Evolutionary conservation across 2,113 vertebrate genomes (phyloP), one percentile per base, ranked within the genome.

Genomic region (Heterotilapia buettikoferi): DNA sequence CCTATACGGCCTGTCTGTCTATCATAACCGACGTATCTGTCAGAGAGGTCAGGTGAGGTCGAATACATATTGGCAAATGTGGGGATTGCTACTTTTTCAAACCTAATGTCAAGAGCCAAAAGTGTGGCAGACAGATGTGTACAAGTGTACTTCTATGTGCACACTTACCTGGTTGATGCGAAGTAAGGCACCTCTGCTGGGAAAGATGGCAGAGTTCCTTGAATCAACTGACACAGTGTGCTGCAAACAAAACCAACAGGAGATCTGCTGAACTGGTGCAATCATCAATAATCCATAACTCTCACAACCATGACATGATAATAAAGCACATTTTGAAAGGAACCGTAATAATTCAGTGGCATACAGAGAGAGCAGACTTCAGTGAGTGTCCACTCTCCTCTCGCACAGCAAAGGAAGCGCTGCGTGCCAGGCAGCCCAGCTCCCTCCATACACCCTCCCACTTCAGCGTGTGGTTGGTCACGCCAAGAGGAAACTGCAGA

Each of bases 391-490:
- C 98, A 0, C 98, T 99, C 90, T 99, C 98, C 71, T 99, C 97
- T 18, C 98, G 96, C 53, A 99, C 98, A 0, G 98, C 98, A 8
- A 99, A 99, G 0, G 98, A 99, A 0, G 98, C 98, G 0, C 98
- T 98, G 93, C 98, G 97, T 0, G 98, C 97, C 80, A 99, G 96
- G 89, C 98, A 99, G 92, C 98, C 97, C 79, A 99, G 97, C 83
- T 99, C 98, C 68, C 98, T 95, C 98, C 98, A 99, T 24, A 99
- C 98, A 0, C 97, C 97, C 86, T 99, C 98, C 98, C 98, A 99
- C 95, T 98, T 99, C 89, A 99, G 38, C 0, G 97, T 97, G 95
- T 99, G 98, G 94, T 92, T 97, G 10, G 97, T 99, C 90, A 95
- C 96, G 95, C 98, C 98, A 0, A 99, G 4, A 21, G 98, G 98